These are phyloP conservation scores for Brachionus rotundiformis DNA, from an alignment of 1,140 invertebrate species.

Conservation along the genomic window DNA sequence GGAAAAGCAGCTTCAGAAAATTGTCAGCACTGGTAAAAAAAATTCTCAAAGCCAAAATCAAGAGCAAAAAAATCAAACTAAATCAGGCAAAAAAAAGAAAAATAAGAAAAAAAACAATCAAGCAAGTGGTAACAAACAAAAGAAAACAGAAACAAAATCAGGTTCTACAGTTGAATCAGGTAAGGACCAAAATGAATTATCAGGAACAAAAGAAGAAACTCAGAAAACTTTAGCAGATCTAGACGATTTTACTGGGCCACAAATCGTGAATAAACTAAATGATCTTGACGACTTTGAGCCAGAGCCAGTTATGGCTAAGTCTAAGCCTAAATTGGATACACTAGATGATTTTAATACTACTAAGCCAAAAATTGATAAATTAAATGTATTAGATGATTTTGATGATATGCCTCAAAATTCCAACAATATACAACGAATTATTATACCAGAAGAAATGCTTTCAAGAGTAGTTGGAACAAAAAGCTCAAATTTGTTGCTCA, in stretches of 20 bases:
- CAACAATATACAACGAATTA: neutral
- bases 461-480: neutral
- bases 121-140: neutral
- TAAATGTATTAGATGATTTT: constrained; percentile 17
- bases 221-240: neutral
- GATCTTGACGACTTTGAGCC: constrained; percentile 21
- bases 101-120: neutral
- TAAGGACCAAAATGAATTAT: neutral
- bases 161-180: neutral
- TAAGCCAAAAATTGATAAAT: neutral
- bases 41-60: neutral
- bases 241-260: neutral
- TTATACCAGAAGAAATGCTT: constrained; percentile 7
- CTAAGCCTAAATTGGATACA: neutral
- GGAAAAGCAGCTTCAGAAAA: constrained; percentile 10
- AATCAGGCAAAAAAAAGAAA: neutral
- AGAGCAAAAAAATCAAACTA: neutral
- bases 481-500: neutral
- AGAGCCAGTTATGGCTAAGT: neutral
- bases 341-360: neutral
- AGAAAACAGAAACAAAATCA: neutral
- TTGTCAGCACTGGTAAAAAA: neutral
- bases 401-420: neutral
- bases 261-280: neutral
- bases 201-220: neutral